Evolutionary conservation across 1,140 invertebrate genomes (phyloP).

Genomic region (Lepidurus arcticus): DNA sequence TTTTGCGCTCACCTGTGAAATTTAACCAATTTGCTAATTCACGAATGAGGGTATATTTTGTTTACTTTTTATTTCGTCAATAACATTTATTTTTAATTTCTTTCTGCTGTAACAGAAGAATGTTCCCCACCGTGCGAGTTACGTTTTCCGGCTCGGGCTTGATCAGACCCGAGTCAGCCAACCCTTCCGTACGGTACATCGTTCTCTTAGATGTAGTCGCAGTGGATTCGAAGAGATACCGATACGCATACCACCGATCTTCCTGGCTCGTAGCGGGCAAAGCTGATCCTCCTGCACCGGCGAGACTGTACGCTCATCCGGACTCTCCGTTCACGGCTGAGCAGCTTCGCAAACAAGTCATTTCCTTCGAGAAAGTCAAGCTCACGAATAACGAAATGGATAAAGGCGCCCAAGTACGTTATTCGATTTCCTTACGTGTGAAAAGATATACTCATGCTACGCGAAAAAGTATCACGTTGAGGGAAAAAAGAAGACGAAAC

Average conservation of each 20-base stretch:
- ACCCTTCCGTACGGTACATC: constrained; percentile 49
- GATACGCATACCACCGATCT: constrained; percentile 64
- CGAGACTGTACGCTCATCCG: constrained; percentile 57
- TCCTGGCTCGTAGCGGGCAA: constrained; percentile 65
- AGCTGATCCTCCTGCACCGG: constrained; percentile 57
- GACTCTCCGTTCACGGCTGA: constrained; percentile 60
- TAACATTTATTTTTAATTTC: background rate
- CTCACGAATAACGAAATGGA: constrained; percentile 66
- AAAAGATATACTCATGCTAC: too few relatives aligned
- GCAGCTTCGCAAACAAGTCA: constrained; percentile 58
- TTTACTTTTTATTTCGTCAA: background rate
- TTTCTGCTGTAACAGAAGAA: constrained; percentile 49
- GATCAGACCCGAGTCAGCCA: constrained; percentile 29
- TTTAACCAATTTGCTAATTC: background rate
- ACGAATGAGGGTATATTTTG: too few relatives aligned
- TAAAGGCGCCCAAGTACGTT: constrained; percentile 57
- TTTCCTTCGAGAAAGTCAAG: constrained; percentile 68
- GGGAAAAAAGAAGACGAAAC: too few relatives aligned
- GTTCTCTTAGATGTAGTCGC: constrained; percentile 61
- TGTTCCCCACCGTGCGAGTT: constrained; percentile 62
- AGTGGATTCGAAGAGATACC: constrained; percentile 61
- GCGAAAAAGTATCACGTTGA: too few relatives aligned
- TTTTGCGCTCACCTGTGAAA: background rate
- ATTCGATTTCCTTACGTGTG: constrained; percentile 22
- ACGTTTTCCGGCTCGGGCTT: constrained; percentile 51